Percentiles rank a stretch among this genome's conserved stretches.
These are phyloP conservation scores for Callithrix jacchus DNA, from an alignment of 2,113 vertebrate species.

Conservation along the genomic window DNA sequence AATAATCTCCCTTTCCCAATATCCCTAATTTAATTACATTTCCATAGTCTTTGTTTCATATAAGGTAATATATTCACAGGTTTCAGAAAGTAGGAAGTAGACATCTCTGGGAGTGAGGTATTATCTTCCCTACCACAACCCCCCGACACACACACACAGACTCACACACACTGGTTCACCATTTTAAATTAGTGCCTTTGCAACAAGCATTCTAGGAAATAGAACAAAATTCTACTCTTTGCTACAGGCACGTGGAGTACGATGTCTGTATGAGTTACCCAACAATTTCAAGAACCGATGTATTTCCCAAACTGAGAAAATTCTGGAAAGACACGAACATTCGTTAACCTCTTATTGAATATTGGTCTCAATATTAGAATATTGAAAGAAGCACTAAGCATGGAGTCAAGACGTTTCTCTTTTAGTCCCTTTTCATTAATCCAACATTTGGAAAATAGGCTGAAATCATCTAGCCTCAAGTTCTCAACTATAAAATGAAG, in stretches of 20 bases:
- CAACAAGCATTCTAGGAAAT: not conserved
- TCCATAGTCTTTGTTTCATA: not conserved
- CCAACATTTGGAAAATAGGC: not conserved
- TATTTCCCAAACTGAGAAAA: not conserved
- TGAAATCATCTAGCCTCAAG: not conserved
- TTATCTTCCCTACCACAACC: not conserved
- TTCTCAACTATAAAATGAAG: not conserved
- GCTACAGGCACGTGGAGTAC: not conserved
- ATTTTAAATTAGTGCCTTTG: not conserved
- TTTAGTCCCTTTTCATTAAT: not conserved
- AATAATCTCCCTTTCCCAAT: not conserved
- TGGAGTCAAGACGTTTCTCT: not conserved
- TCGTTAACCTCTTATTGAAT: not conserved
- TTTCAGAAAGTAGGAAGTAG: not conserved
- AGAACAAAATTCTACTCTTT: not conserved
- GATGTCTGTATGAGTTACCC: not conserved
- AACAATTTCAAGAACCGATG: not conserved
- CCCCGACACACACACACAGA: no score
- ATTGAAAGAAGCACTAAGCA: not conserved
- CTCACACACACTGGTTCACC: not conserved
- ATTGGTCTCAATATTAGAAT: not conserved
- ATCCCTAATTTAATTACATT: not conserved
- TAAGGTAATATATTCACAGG: not conserved
- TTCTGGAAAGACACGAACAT: not conserved
- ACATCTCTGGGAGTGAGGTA: not conserved